Evolutionary conservation across 2,113 vertebrate genomes (phyloP).

Genomic region (Lophotis ruficrista): DNA sequence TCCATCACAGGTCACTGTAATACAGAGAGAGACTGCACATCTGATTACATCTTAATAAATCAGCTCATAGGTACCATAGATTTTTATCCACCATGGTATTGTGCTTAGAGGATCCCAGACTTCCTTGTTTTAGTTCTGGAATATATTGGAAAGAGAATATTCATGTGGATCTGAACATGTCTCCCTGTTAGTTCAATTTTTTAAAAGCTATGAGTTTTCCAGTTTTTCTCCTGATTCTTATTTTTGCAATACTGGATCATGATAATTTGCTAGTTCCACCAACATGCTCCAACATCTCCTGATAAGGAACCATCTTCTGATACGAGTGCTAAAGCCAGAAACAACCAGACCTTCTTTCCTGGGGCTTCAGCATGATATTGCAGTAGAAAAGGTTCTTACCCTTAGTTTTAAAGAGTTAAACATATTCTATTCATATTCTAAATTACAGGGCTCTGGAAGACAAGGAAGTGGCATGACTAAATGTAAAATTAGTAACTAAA

Average conservation of each 20-base stretch:
- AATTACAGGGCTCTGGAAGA: background rate
- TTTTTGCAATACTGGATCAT: background rate
- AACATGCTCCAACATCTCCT: background rate
- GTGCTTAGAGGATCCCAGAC: background rate
- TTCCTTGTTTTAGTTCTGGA: background rate
- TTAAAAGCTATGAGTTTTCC: background rate
- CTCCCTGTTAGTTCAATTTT: background rate
- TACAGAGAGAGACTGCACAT: background rate
- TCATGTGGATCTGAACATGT: background rate
- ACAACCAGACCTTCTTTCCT: background rate
- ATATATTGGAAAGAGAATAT: background rate
- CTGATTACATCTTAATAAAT: background rate
- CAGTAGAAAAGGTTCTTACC: background rate
- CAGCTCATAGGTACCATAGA: background rate
- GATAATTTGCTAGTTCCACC: background rate
- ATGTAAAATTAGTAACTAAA: background rate
- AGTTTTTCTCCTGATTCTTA: background rate
- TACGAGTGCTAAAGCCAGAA: background rate
- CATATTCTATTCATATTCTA: background rate
- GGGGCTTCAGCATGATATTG: background rate
- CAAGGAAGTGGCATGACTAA: background rate
- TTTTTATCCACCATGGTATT: background rate
- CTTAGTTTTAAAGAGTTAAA: background rate
- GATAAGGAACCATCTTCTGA: background rate
- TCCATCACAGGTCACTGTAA: background rate